Base-by-base conservation (phyloP, 2,888 invertebrate genomes). In the Mamestra brassicae region DNA sequence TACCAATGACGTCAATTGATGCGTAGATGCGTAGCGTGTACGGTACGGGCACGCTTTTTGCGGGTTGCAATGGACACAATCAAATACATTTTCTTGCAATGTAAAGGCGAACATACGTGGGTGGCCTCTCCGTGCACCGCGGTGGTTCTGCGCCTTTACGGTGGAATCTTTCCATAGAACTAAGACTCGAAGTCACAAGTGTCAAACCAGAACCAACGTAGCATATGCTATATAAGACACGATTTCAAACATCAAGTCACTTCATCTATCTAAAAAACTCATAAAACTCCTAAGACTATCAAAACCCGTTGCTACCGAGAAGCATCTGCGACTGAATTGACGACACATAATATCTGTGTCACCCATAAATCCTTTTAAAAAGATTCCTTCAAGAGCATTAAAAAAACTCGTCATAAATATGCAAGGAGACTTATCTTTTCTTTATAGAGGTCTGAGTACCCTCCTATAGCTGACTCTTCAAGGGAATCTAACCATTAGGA, bases 331-430 rank as follows among this genome's bases (percentile, higher is more conserved):
- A 61, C 70, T 57, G 76, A 74, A 76, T 76, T 73, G 38, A 63
- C 52, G 68, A 73, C 73, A 58, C 58, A 74, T 78, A 73, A 74
- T 78, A 73, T 78, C 78, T 62, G 74, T 68, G 65, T 76, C 73
- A 75, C n/a, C 42, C 71, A 70, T 87, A 80, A 87, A 85, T 68
- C 78, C 72, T 79, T 73, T 81, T 72, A 60, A 80, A 84, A 84
- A 76, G 78, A 83, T 79, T 80, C 73, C 74, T 81, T 76, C 65
- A 67, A 84, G 68, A 72, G 72, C 80, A 83, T 88, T 89, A 85
- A 83, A 81, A 81, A 87, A 66, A 70, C 76, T 69, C 74, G 77
- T 76, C 80, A 83, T 87, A 88, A 88, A 88, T 87, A 85, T 88
- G 80, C 85, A 85, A 68, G 63, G 69, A 63, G 71, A 79, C 78